Evolutionary conservation across 1,140 invertebrate species (phyloP), one percentile per base, ranked within the genome.

Genomic region (Campoletis sonorensis): DNA sequence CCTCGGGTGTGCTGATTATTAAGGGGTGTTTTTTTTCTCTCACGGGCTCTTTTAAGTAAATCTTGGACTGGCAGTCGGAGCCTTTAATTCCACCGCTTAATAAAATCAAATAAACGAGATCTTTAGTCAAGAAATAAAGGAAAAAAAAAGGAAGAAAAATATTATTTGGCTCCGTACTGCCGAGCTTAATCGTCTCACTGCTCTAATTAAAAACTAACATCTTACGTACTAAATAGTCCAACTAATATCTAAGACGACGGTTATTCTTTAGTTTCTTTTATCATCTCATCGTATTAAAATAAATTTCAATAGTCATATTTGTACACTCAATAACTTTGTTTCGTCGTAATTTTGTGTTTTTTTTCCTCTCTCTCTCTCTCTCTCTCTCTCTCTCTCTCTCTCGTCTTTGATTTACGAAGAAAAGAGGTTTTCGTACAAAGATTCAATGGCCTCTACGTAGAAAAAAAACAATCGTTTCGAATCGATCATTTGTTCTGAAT

Each of bases 271-370:
- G 78, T 45, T 61, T 26, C 76, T 54, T 79, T 26, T 79, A 58
- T 79, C 13, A 10, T 45, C 40, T 45, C 40, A 45, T 45, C 13
- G 82, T 85, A 84, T 82, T 87, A 88, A 87, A 88, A 87, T 88
- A 86, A 87, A 86, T 85, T 88, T 86, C 79, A 84, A 81, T 80
- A 80, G 67, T 83, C 81, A 84, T 83, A 30, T 85, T 88, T 88
- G 87, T 89, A 88, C 85, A 87, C 86, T 83, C 68, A 80, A 84
- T 82, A 85, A 85, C 82, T 84, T 87, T 79, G 45, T 61, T 45
- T 10, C 40, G 40, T 45, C 40, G 11, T 33, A 33, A 33, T 33
- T 33, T 33, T 33, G 30, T 33, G 49, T 86, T 86, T 84, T 83
- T 86, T 85, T 81, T 85, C 68, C 40, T 23, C 26, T 40, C 70